Base-by-base conservation (phyloP, 2,888 invertebrate species). In the Mesorhabditis spiculigera region DNA sequence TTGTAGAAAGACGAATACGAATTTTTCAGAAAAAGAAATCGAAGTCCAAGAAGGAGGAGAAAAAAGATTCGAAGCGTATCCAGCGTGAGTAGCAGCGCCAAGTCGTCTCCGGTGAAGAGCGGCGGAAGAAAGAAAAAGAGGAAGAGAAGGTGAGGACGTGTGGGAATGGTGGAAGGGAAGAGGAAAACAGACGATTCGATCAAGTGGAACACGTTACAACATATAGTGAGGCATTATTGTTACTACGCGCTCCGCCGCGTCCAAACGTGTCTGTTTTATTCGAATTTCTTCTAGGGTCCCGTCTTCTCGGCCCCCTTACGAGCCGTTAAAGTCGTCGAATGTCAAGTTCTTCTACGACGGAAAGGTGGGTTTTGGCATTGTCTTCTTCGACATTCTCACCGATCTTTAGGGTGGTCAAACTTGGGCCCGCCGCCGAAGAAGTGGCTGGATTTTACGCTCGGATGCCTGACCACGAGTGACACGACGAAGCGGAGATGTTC, bases 391-490 rank as follows among this genome's bases (percentile, higher is more conserved):
- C 62, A 69, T 65, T 16, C n/a, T 4, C 28, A n/a, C 42, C 10
- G 41, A n/a, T n/a, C 58, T 71, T 63, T n/a, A 78, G 75, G 68
- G n/a, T 67, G 41, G 71, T 81, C 70, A 70, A 79, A 41, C 66
- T 85, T 58, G 76, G 75, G 4, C 61, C 61, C 16, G 71, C 69
- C 1, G 76, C 85, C 4, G 84, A 84, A 72, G 84, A 85, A 73
- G 78, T 82, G 43, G 84, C 84, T 4, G 71, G 74, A 16, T 98
- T 99, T 86, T 99, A 98, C 88, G 94, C 94, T 0, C 91, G 92
- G 80, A 96, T 99, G 94, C 89, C 99, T 81, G 97, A 97, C 82
- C 97, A 99, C 86, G 98, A 99, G 82, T 99, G n/a, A 98, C 87
- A 95, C 95, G n/a, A 92, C 94, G 5, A 95, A 95, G 87, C n/a